Conservation (phyloP, 1,140 invertebrate genomes). For the Spodoptera litura region DNA sequence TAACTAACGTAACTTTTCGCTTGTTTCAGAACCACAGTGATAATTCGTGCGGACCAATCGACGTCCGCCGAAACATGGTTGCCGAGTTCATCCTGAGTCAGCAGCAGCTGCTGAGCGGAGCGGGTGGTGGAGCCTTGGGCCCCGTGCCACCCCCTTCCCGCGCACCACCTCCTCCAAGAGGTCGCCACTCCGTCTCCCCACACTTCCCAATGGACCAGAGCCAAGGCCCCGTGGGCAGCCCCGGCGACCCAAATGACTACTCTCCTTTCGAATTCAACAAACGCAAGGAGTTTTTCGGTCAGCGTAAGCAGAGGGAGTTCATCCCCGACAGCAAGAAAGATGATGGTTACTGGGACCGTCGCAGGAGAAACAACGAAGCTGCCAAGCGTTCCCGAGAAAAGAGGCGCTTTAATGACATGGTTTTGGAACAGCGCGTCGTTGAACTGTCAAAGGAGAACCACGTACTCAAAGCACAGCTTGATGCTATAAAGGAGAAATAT, state of each 20-base stretch:
- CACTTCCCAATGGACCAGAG: constrained; percentile 76
- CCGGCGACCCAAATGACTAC: constrained; percentile 80
- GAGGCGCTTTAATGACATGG: constrained; percentile 98
- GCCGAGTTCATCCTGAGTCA: constrained; percentile 93
- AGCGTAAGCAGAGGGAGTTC: constrained; percentile 97
- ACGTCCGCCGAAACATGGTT: constrained; percentile 92
- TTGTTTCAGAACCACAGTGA: constrained; percentile 84
- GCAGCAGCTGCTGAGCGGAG: constrained; percentile 87
- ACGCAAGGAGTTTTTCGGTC: constrained; percentile 92
- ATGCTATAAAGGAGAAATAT: constrained; percentile 97
- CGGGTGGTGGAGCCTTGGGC: constrained; percentile 65
- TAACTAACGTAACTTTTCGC: constrained; percentile 68
- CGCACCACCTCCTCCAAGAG: constrained; percentile 70
- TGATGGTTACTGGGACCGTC: constrained; percentile 98
- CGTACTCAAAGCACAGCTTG: constrained; percentile 95
- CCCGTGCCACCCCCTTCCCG: constrained; percentile 69
- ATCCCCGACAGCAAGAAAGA: constrained; percentile 99
- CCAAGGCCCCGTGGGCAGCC: constrained; percentile 68
- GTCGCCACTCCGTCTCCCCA: constrained; percentile 78
- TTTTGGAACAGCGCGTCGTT: constrained; percentile 96
- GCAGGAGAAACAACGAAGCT: constrained; percentile 98
- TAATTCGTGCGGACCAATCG: constrained; percentile 81
- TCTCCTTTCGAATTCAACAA: constrained; percentile 86
- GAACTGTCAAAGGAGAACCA: constrained; percentile 98
- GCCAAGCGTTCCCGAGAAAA: constrained; percentile 98